These are phyloP conservation scores for Nasonia longicornis DNA, from an alignment of 1,140 invertebrate species.

Conservation along the genomic window DNA sequence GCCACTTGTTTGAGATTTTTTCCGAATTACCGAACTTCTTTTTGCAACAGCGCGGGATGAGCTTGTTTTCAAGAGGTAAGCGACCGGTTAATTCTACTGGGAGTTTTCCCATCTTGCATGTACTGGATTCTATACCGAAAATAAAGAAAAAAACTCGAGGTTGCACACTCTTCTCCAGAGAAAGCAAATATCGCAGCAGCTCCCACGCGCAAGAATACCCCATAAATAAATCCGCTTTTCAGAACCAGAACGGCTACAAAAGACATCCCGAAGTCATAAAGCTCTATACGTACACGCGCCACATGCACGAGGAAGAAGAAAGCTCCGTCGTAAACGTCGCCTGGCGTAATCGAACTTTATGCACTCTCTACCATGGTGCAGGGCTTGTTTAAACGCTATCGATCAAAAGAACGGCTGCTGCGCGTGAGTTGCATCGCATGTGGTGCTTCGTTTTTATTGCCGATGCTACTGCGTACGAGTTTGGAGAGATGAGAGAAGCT, in stretches of 20 bases:
- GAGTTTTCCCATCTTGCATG: background rate
- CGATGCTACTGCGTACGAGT: too few relatives aligned
- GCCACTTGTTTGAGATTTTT: background rate
- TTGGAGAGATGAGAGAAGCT: background rate
- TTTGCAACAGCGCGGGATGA: background rate
- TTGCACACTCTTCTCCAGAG: background rate
- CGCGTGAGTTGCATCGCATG: background rate
- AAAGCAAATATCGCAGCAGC: background rate
- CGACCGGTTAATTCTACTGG: background rate
- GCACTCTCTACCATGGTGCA: background rate
- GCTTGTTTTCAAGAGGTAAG: background rate
- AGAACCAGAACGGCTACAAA: background rate
- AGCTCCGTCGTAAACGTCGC: slow-evolving; percentile 8
- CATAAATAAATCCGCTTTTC: slow-evolving; percentile 29
- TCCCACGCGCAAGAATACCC: background rate
- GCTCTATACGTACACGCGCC: background rate
- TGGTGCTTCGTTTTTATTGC: slow-evolving; percentile 4
- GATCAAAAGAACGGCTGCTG: slow-evolving; percentile 14
- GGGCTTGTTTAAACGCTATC: slow-evolving; percentile 3
- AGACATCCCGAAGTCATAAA: slow-evolving; percentile 19
- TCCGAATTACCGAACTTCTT: background rate
- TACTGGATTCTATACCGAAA: too few relatives aligned
- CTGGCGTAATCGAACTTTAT: background rate
- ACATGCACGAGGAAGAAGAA: background rate
- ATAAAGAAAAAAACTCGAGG: background rate